Evolutionary conservation across 1,140 invertebrate species (phyloP), one percentile per base, ranked within the genome.

Genomic region (Rhysida immarginata): DNA sequence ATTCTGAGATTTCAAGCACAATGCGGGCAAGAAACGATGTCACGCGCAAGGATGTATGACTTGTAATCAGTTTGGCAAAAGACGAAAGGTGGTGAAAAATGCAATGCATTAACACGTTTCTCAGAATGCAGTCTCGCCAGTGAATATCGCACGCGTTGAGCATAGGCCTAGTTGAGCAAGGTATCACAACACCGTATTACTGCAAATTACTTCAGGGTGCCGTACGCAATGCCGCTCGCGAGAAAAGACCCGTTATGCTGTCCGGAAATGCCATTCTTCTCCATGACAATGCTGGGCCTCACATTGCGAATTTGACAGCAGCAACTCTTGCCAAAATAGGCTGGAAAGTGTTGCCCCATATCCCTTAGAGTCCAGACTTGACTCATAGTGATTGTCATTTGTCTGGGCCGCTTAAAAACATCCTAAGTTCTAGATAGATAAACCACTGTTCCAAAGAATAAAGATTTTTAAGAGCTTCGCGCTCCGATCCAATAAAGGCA

Each of bases 1-100:
- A 53, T 53, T 41, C 29, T 41, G 51, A 25, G 51, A 53, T 27
- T 53, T 23, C 8, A 53, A 27, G 20, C 51, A 53, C 51, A 53
- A 26, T 35, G n/a, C 29, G 51, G 51, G 25, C 3, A 51, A 51
- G 18, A 29, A 53, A 27, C 25, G 26, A 2, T 53, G 51, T n/a
- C 25, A 53, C 25, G 35, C 5, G 3, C 25, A 35, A 41, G 25
- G 2, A n/a, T 53, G 25, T 42, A 3, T 8, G 25, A 53, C n/a
- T 20, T 27, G 25, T 53, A 23, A 53, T 1, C 8, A 53, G 51
- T 53, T 53, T 53, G 16, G 25, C 2, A n/a, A 53, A 53, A 26
- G 27, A 53, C 35, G 51, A 27, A 26, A 53, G 51, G 1, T 53
- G 25, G 8, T 27, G 25, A 27, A 23, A 53, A 53, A 53, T 53